Evolutionary conservation across 2,888 invertebrate species (phyloP), one percentile per base, ranked within the genome.

Genomic region (Cataglyphis livida): DNA sequence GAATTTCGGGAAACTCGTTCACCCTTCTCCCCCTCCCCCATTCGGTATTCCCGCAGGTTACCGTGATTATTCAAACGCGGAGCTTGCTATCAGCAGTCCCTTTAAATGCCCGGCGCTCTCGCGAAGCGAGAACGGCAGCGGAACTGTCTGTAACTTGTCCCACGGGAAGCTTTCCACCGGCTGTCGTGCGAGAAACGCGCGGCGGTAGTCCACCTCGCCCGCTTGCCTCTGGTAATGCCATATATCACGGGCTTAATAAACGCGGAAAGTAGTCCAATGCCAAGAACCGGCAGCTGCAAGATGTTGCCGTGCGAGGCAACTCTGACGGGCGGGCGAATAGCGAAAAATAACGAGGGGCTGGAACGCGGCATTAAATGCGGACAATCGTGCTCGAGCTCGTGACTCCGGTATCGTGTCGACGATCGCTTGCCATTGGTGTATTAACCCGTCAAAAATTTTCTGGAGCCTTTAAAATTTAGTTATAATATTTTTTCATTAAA

Each of bases 161-260:
- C 78, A 79, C 59, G 78, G 78, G 78, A 32, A 70, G 70, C 78
- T 35, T 70, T 70, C 70, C 59, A 70, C 70, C 35, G 70, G 78
- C 59, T 79, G 78, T 79, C 70, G 70, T 79, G 59, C 44, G 70
- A 32, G 68, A 78, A 78, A 32, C 41, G 76, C 54, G 65, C 38
- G 15, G 48, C 21, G 51, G 38, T 73, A 62, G 81, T 81, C 75
- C 81, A 51, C 38, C 79, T 59, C 71, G 59, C 68, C 71, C 62
- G 10, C 54, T 71, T 84, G 86, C 85, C 84, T 83, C 84, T 75
- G 81, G 85, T 75, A 85, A 75, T 64, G 85, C 82, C 89, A 90
- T 90, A 91, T 91, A 89, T 91, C 90, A 89, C 87, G 83, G 83
- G 86, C 89, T 90, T 90, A 90, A 90, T 90, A 90, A 88, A 89